These are phyloP conservation scores for Sminthurinus aureus DNA, from an alignment of 2,888 invertebrate genomes.

Conservation along the genomic window DNA sequence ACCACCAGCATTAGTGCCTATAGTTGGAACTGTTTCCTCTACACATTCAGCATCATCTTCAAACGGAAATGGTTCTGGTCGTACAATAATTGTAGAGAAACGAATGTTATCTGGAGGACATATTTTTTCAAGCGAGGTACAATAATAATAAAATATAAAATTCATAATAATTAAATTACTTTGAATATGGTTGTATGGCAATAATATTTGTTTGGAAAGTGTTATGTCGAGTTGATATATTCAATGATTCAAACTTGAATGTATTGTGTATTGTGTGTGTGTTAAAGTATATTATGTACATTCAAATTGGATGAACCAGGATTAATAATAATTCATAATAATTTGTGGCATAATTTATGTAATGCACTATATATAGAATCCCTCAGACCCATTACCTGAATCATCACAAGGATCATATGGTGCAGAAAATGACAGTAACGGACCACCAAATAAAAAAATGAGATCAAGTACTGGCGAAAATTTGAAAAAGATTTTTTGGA, in stretches of 20 bases:
- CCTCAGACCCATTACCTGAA: neutral
- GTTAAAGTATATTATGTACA: too few species aligned
- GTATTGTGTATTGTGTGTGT: too few species aligned
- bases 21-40: conserved; percentile 7
- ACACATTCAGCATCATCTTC: conserved; percentile 6
- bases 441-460: conserved; percentile 45
- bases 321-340: too few species aligned
- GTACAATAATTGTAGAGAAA: conserved; percentile 54
- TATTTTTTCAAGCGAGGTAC: conserved; percentile 30
- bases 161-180: too few species aligned
- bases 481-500: conserved; percentile 69
- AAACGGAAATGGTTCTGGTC: conserved; percentile 23
- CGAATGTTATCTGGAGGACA: conserved; percentile 56
- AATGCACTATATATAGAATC: too few species aligned
- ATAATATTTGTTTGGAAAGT: neutral
- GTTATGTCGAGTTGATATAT: neutral
- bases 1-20: conserved; percentile 33
- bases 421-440: conserved; percentile 10
- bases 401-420: neutral
- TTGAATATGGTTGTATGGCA: too few species aligned
- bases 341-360: too few species aligned
- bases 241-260: neutral
- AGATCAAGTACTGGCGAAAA: conserved; percentile 11
- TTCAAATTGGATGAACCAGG: too few species aligned
- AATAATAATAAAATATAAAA: too few species aligned